Evolutionary conservation across 2,888 invertebrate genomes (phyloP).

Genomic region (Drosophila macrospina): DNA sequence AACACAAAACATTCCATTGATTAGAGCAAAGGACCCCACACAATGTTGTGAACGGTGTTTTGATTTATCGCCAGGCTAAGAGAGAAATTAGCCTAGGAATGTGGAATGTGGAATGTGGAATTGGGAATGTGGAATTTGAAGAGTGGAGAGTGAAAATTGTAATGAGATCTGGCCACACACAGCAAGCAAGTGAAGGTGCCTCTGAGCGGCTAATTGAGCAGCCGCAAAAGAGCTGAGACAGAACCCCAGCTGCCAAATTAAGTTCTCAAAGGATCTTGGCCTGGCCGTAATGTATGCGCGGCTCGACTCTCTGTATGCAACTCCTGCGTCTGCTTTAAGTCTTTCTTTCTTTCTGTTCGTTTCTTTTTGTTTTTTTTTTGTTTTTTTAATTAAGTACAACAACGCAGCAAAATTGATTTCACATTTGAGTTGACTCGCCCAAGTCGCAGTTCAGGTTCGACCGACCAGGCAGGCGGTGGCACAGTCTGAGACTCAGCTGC

Average conservation of each 20-base stretch:
- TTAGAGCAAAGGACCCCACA: constrained; percentile 59
- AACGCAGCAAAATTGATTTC: constrained; percentile 80
- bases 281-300: constrained; percentile 46
- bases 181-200: constrained; percentile 48
- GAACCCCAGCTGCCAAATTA: constrained; percentile 66
- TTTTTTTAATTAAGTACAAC: constrained; percentile 80
- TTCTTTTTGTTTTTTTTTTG: no score
- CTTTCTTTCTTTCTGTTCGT: no score
- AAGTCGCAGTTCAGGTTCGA: constrained; percentile 13
- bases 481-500: constrained; percentile 17
- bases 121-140: constrained; percentile 6
- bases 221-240: constrained; percentile 16
- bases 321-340: background rate
- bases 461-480: constrained; percentile 4
- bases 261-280: constrained; percentile 66
- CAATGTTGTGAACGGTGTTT: constrained; percentile 47
- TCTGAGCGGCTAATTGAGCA: constrained; percentile 57
- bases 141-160: constrained; percentile 5
- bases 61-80: constrained; percentile 61
- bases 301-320: constrained; percentile 21
- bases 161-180: constrained; percentile 45
- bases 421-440: constrained; percentile 36
- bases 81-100: constrained; percentile 64
- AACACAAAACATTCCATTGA: constrained; percentile 20
- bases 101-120: constrained; percentile 23